phyloP scores from a whole-genome alignment of 2,888 invertebrate genomes.

The Drepana falcataria region DNA sequence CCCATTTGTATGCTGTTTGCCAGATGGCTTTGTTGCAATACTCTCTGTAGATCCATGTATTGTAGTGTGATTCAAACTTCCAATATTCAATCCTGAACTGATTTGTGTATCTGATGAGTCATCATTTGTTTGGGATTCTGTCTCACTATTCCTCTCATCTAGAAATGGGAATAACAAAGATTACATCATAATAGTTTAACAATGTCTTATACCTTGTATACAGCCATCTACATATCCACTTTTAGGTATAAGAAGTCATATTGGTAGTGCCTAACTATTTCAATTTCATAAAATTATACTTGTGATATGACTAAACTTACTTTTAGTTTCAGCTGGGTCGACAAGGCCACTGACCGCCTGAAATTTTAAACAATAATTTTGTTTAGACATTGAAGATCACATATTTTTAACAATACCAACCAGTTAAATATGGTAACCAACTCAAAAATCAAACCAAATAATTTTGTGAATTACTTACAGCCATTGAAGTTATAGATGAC shows the following conservation, averaged over 20 bases:
- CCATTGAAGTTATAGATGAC: conserved; percentile 98
- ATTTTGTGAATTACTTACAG: conserved; percentile 78
- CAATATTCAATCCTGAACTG: conserved; percentile 63
- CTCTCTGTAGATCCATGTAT: conserved; percentile 74
- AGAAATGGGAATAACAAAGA: conserved; percentile 26
- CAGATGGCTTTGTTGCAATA: conserved; percentile 69
- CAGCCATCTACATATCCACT: background rate
- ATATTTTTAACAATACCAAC: too few relatives aligned
- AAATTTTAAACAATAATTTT: conserved; percentile 27
- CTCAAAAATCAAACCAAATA: too few relatives aligned
- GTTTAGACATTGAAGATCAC: background rate
- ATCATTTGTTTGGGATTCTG: conserved; percentile 90
- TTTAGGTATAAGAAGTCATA: too few relatives aligned
- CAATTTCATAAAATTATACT: too few relatives aligned
- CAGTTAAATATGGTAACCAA: too few relatives aligned
- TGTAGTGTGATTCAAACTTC: conserved; percentile 65
- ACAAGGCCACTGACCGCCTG: conserved; percentile 90
- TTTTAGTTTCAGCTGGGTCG: conserved; percentile 87
- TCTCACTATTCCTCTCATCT: conserved; percentile 92
- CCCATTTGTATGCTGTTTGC: conserved; percentile 73
- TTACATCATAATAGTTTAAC: background rate
- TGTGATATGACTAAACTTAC: conserved; percentile 71
- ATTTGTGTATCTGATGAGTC: conserved; percentile 85
- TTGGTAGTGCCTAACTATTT: too few relatives aligned
- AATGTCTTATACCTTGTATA: background rate